Evolutionary conservation across 2,113 vertebrate genomes (phyloP).

Genomic region (Ceyx cyanopectus): DNA sequence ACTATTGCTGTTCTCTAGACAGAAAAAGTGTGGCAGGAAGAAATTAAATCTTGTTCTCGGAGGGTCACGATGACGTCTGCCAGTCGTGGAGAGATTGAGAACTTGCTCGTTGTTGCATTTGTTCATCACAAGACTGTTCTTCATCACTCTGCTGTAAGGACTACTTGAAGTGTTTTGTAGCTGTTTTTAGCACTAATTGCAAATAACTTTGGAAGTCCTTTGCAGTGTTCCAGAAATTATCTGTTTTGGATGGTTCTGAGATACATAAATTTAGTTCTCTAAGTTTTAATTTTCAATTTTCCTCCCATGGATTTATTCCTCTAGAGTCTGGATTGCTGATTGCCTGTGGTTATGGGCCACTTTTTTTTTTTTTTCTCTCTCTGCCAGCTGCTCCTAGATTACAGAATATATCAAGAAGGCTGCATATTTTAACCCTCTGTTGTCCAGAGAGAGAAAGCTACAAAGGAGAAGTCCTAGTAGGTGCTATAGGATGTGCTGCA

Average conservation of each 20-base stretch:
- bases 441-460: not conserved
- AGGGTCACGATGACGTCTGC: not conserved
- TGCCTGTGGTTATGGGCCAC: not conserved
- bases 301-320: not conserved
- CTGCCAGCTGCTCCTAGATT: conserved; percentile 18
- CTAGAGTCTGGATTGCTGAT: not conserved
- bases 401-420: not conserved
- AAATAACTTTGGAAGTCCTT: conserved; percentile 36
- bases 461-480: not conserved
- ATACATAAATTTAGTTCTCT: not conserved
- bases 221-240: conserved; percentile 21
- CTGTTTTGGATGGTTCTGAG: not conserved
- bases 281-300: conserved; percentile 4
- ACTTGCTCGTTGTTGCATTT: not conserved
- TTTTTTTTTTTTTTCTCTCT: not conserved
- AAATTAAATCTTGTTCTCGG: not conserved
- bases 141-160: not conserved
- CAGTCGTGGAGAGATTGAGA: not conserved
- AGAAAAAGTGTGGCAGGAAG: not conserved
- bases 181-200: conserved; percentile 44
- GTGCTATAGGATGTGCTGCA: not conserved
- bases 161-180: not conserved
- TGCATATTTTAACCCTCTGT: conserved; percentile 4
- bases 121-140: not conserved
- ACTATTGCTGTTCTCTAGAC: not conserved